Percentiles rank a stretch among this genome's conserved stretches.
These are phyloP conservation scores for Chromis chromis DNA, from an alignment of 2,797 vertebrate genomes.

Conservation along the genomic window DNA sequence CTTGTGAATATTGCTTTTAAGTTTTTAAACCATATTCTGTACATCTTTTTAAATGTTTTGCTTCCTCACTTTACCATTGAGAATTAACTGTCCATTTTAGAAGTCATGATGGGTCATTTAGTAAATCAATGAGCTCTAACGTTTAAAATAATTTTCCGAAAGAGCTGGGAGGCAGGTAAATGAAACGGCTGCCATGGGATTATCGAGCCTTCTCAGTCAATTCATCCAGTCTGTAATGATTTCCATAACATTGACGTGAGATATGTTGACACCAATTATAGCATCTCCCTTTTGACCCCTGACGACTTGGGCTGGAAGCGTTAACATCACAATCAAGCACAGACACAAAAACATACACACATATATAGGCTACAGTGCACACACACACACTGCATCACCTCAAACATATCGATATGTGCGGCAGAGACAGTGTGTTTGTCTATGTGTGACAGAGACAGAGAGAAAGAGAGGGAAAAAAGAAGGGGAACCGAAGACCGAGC, in stretches of 20 bases:
- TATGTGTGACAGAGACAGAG: slow-evolving; percentile 38
- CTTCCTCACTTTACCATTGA: slow-evolving; percentile 31
- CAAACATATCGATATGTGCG: slow-evolving; percentile 46
- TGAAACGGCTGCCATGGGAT: slow-evolving; percentile 58
- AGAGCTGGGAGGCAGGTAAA: slow-evolving; percentile 64
- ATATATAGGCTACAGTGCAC: neutral
- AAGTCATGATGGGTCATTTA: slow-evolving; percentile 74
- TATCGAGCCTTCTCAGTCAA: slow-evolving; percentile 66
- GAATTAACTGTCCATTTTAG: slow-evolving; percentile 54
- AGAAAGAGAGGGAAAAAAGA: slow-evolving; percentile 1
- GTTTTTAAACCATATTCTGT: too few species aligned
- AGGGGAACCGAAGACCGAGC: slow-evolving; percentile 45
- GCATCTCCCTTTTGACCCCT: slow-evolving; percentile 67
- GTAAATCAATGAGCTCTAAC: slow-evolving; percentile 74
- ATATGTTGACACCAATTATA: slow-evolving; percentile 74
- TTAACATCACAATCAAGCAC: slow-evolving; percentile 39
- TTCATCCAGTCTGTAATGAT: slow-evolving; percentile 65
- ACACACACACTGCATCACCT: slow-evolving; percentile 10
- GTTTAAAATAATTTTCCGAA: slow-evolving; percentile 74
- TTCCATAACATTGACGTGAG: slow-evolving; percentile 72
- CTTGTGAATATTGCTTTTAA: too few species aligned
- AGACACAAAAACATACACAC: neutral
- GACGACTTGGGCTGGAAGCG: slow-evolving; percentile 32
- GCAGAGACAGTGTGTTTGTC: slow-evolving; percentile 7
- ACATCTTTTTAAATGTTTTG: neutral